These are phyloP conservation scores for Cyanoramphus novaezelandiae DNA, from an alignment of 2,113 vertebrate genomes.

Conservation along the genomic window DNA sequence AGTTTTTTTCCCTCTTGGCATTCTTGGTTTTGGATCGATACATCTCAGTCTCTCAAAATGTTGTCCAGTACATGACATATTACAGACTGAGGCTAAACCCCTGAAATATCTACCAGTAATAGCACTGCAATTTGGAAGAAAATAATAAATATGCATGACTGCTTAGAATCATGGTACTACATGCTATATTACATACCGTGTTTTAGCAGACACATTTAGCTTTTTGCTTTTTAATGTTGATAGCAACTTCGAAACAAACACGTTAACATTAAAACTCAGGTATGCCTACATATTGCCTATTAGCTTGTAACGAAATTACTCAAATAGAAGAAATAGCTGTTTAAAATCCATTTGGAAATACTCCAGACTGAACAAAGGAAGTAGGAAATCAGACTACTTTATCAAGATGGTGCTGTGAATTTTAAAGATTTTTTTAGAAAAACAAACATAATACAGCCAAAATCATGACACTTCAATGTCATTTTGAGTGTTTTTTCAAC, in stretches of 20 bases:
- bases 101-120: neutral
- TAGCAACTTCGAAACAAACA: constrained; percentile 65
- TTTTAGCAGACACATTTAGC: constrained; percentile 68
- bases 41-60: constrained; percentile 2
- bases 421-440: constrained; percentile 71
- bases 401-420: constrained; percentile 77
- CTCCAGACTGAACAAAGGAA: constrained; percentile 70
- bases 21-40: constrained; percentile 35
- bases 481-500: constrained; percentile 70
- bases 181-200: constrained; percentile 18
- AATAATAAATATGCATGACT: constrained; percentile 56
- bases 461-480: constrained; percentile 75
- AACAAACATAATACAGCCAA: constrained; percentile 53
- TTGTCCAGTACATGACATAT: constrained; percentile 14
- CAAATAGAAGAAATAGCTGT: constrained; percentile 73
- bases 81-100: constrained; percentile 11
- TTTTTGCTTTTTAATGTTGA: constrained; percentile 62
- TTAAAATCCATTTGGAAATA: constrained; percentile 76
- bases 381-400: constrained; percentile 75
- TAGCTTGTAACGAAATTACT: constrained; percentile 72
- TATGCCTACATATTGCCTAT: constrained; percentile 39
- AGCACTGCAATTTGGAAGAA: constrained; percentile 38
- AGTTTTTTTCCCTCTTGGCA: constrained; percentile 8
- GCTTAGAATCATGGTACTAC: constrained; percentile 42
- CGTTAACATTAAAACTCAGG: constrained; percentile 69